Conservation (phyloP, 1,140 invertebrate species). For the Drosophila leontia region DNA sequence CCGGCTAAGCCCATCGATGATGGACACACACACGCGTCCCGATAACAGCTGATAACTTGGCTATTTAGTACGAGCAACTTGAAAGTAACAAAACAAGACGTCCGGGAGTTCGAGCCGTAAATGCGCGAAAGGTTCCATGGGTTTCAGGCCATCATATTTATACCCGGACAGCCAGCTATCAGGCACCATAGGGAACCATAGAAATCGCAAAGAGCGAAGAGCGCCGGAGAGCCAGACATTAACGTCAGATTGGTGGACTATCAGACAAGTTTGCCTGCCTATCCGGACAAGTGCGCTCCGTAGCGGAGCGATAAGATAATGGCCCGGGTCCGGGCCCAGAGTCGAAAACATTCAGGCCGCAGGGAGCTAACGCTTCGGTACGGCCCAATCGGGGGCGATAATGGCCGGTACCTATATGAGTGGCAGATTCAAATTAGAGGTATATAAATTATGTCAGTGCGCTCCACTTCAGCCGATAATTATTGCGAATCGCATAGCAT, state of each 20-base stretch:
- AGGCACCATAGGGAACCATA: background rate
- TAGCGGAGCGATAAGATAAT: slow-evolving; percentile 44
- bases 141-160: slow-evolving; percentile 74
- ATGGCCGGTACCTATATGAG: background rate
- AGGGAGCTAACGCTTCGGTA: slow-evolving; percentile 28
- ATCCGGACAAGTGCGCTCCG: slow-evolving; percentile 49
- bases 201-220: slow-evolving; percentile 48
- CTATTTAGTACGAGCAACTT: slow-evolving; percentile 1
- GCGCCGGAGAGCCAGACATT: slow-evolving; percentile 37
- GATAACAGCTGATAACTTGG: slow-evolving; percentile 34
- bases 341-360: slow-evolving; percentile 38
- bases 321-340: background rate
- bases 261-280: slow-evolving; percentile 51
- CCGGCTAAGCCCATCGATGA: slow-evolving; percentile 46
- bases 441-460: slow-evolving; percentile 42
- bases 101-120: slow-evolving; percentile 52
- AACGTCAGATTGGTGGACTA: slow-evolving; percentile 39
- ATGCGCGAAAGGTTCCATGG: slow-evolving; percentile 72
- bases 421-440: slow-evolving; percentile 44
- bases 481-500: slow-evolving; percentile 4
- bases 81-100: slow-evolving; percentile 45
- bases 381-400: slow-evolving; percentile 29
- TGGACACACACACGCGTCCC: slow-evolving; percentile 20
- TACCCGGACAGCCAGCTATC: slow-evolving; percentile 14
- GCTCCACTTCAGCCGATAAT: slow-evolving; percentile 30